phyloP scores from a whole-genome alignment of 2,113 vertebrate genomes.

The Actenoides lindsayi region DNA sequence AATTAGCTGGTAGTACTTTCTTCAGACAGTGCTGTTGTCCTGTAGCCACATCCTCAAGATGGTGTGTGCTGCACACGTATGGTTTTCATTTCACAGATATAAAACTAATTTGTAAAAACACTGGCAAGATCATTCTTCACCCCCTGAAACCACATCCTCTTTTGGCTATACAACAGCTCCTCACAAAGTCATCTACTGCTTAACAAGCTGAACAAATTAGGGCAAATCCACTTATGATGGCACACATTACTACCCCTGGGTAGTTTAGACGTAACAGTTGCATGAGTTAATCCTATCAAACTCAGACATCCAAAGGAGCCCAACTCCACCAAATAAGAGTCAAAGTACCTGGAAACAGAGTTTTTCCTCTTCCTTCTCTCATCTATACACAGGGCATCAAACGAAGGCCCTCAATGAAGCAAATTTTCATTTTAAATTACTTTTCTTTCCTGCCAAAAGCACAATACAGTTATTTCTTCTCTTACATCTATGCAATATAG shows the following conservation, averaged over 20 bases:
- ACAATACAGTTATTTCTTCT: conserved; percentile 55
- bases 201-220: background rate
- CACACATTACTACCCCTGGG: background rate
- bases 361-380: conserved; percentile 61
- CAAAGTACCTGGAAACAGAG: conserved; percentile 63
- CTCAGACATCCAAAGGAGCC: conserved; percentile 41
- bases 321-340: conserved; percentile 27
- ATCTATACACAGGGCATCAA: conserved; percentile 55
- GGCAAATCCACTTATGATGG: background rate
- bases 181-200: background rate
- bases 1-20: background rate
- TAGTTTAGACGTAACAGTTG: background rate
- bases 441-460: conserved; percentile 62
- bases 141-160: conserved; percentile 32
- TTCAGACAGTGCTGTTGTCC: background rate
- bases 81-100: background rate
- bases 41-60: background rate
- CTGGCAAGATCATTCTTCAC: background rate
- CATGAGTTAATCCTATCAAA: conserved; percentile 3
- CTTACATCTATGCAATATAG: background rate
- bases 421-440: conserved; percentile 63
- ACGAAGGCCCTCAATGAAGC: conserved; percentile 57
- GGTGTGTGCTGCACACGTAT: background rate
- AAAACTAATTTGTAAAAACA: background rate
- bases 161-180: conserved; percentile 31